Conservation (phyloP, 2,113 vertebrate genomes). For the Lophochroa leadbeateri region DNA sequence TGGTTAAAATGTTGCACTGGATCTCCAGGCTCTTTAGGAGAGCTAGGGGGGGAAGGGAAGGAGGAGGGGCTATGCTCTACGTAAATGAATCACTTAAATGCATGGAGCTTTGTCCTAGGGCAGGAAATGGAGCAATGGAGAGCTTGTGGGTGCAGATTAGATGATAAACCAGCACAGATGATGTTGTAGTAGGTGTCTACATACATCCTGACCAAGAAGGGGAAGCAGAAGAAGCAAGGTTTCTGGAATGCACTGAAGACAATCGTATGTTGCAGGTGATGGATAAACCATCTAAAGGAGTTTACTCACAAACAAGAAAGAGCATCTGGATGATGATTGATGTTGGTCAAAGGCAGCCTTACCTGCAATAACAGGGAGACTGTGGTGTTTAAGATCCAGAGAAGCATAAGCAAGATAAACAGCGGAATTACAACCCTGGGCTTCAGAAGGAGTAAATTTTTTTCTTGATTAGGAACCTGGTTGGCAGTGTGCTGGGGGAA, state of each 20-base stretch:
- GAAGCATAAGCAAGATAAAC: background rate
- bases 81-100: background rate
- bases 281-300: background rate
- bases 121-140: background rate
- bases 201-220: background rate
- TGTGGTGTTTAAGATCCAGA: background rate
- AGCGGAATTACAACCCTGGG: background rate
- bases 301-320: background rate
- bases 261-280: background rate
- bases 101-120: background rate
- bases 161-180: background rate
- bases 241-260: background rate
- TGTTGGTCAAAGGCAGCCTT: background rate
- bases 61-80: background rate
- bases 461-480: background rate
- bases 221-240: background rate
- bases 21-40: background rate
- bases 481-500: background rate
- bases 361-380: background rate
- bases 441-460: background rate
- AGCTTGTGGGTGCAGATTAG: background rate
- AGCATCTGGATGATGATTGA: background rate
- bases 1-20: background rate
- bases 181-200: background rate
- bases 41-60: background rate